Evolutionary conservation across 1,140 invertebrate genomes (phyloP), one percentile per base, ranked within the genome.

Genomic region (Mamestra configurata): DNA sequence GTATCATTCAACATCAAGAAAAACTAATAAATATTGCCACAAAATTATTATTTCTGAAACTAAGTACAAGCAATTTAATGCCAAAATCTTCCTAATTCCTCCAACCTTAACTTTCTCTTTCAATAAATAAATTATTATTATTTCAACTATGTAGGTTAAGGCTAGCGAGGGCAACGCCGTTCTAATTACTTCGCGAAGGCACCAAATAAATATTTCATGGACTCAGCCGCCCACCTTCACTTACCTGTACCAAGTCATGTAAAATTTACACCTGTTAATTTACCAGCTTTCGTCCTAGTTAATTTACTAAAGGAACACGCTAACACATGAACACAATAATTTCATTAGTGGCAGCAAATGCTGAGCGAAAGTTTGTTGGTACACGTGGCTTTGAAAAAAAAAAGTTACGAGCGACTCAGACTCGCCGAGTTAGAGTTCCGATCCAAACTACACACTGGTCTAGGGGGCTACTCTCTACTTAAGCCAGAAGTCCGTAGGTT

Each of bases 191-290:
- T 31, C 18, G 13, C 68, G 27, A 71, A 53, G 68, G 15, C 13
- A 18, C 40, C 15, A 35, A 76, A 31, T 76, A 76, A 64, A 64
- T 76, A 76, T 61, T 76, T 46, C 55, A 64, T 59, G 22, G 46
- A 11, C 73, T 31, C 43, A 27, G 40, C 40, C 66, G 55, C 22
- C 37, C 18, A 64, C 18, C 37, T 49, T 37, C 61, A 61, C 37
- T 64, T 64, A 76, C 64, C 73, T 18, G 57, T 35, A 49, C 40
- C 35, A 49, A 49, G 57, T 76, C 73, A 27, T 76, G 73, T 64
- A 64, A 61, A 35, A 76, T 76, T 27, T 76, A 76, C 35, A 49
- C 66, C 40, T 49, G 66, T 70, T 70, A 24, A 70, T 70, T 70
- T 49, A 15, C 40, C 20, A n/a, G 40, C 57, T 76, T 61, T 37